phyloP scores from a whole-genome alignment of 1,140 invertebrate genomes.

The Sogatella furcifera region DNA sequence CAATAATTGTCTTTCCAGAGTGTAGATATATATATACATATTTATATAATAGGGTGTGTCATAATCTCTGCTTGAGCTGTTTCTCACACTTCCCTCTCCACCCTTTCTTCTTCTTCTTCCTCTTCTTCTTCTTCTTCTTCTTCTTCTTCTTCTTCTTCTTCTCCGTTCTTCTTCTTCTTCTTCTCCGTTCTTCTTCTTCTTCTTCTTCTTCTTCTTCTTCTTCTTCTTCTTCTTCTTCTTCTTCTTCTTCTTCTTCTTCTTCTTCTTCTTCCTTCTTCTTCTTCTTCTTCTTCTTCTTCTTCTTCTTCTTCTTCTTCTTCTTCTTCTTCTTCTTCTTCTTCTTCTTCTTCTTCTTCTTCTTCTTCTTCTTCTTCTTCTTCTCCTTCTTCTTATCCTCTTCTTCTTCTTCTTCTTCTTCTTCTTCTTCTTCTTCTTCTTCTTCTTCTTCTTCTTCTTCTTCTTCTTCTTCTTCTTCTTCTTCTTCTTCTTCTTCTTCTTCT shows the following conservation, averaged over 20 bases:
- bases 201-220: background rate
- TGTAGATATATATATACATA: too few relatives aligned
- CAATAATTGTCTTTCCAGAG: too few relatives aligned
- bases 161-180: too few relatives aligned
- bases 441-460: too few relatives aligned
- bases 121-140: background rate
- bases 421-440: conserved; percentile 3
- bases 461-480: conserved; percentile 2
- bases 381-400: too few relatives aligned
- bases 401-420: conserved; percentile 7
- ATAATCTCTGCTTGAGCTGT: too few relatives aligned
- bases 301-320: conserved; percentile 3
- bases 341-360: too few relatives aligned
- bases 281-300: background rate
- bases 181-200: conserved; percentile 6
- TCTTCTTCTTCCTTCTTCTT: background rate
- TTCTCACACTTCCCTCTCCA: background rate
- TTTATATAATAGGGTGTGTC: too few relatives aligned
- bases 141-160: conserved; percentile 7
- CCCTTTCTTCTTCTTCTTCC: background rate
- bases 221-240: background rate
- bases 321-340: conserved; percentile 8
- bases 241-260: conserved; percentile 8
- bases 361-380: too few relatives aligned
- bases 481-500: conserved; percentile 8